These are phyloP conservation scores for Cygnus atratus DNA, from an alignment of 2,113 vertebrate genomes.

Conservation along the genomic window DNA sequence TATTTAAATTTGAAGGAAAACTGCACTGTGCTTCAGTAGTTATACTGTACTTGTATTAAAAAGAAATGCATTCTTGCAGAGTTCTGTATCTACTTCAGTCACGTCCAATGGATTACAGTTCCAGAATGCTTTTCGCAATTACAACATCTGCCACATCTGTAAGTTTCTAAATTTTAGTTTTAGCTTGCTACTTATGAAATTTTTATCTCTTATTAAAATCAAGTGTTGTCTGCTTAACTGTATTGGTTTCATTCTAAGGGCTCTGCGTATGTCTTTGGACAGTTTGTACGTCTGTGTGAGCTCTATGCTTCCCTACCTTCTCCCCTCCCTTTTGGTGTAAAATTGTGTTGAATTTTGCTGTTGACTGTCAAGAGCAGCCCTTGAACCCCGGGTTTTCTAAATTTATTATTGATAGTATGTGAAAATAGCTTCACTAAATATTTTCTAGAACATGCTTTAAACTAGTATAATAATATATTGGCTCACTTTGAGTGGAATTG, in stretches of 20 bases:
- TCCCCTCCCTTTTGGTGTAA: not conserved
- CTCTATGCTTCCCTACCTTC: not conserved
- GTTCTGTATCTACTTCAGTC: slow-evolving; percentile 89
- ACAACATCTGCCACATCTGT: slow-evolving; percentile 87
- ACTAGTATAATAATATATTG: not conserved
- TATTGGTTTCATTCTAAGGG: not conserved
- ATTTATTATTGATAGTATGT: not conserved
- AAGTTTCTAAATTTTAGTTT: slow-evolving; percentile 37
- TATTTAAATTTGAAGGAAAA: not conserved
- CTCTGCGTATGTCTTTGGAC: not conserved
- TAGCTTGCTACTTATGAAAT: not conserved
- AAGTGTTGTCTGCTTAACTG: not conserved
- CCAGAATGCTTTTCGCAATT: slow-evolving; percentile 84
- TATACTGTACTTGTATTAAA: not conserved
- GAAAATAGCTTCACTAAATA: not conserved
- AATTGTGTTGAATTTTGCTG: not conserved
- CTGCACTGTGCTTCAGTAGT: not conserved
- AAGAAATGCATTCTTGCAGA: slow-evolving; percentile 70
- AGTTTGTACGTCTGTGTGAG: not conserved
- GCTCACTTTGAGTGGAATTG: not conserved
- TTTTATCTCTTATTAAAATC: not conserved
- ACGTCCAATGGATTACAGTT: slow-evolving; percentile 78
- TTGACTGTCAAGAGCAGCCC: not conserved
- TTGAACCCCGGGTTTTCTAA: not conserved
- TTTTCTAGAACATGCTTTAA: not conserved